Evolutionary conservation across 2,888 invertebrate genomes (phyloP).

Genomic region (Enchytraeus crypticus): DNA sequence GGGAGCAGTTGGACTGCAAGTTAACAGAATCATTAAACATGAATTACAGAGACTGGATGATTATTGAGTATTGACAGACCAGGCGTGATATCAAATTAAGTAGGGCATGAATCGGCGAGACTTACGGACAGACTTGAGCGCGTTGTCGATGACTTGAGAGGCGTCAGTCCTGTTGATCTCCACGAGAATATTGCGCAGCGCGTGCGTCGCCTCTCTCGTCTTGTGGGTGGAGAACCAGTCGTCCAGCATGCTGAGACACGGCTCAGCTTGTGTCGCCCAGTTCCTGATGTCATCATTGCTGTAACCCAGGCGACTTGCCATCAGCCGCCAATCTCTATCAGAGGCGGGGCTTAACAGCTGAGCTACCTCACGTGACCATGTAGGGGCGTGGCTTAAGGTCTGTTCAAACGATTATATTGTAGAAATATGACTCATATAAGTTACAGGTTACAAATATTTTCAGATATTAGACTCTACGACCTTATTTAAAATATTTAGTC

Average conservation of each 20-base stretch:
- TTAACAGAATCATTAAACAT: too few relatives aligned
- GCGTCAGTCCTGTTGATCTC: conserved; percentile 42
- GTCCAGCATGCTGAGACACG: conserved; percentile 43
- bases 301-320: conserved; percentile 41
- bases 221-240: conserved; percentile 45
- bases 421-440: too few relatives aligned
- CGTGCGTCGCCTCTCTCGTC: conserved; percentile 37
- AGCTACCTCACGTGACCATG: conserved; percentile 41
- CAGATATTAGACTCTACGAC: too few relatives aligned
- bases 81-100: too few relatives aligned
- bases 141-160: conserved; percentile 38
- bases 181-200: conserved; percentile 36
- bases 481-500: too few relatives aligned
- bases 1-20: too few relatives aligned
- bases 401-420: too few relatives aligned
- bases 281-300: conserved; percentile 39
- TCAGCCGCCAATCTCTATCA: conserved; percentile 41
- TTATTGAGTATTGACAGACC: too few relatives aligned
- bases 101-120: too few relatives aligned
- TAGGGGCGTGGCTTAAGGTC: conserved; percentile 43
- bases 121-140: conserved; percentile 35
- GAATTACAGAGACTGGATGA: too few relatives aligned
- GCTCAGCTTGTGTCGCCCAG: conserved; percentile 42
- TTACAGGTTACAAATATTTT: too few relatives aligned
- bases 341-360: conserved; percentile 36